A percentile compares a stretch with the other conserved stretches of the same genome.
Evolutionary conservation across 2,797 vertebrate genomes (phyloP).

Genomic region (Trachurus trachurus): DNA sequence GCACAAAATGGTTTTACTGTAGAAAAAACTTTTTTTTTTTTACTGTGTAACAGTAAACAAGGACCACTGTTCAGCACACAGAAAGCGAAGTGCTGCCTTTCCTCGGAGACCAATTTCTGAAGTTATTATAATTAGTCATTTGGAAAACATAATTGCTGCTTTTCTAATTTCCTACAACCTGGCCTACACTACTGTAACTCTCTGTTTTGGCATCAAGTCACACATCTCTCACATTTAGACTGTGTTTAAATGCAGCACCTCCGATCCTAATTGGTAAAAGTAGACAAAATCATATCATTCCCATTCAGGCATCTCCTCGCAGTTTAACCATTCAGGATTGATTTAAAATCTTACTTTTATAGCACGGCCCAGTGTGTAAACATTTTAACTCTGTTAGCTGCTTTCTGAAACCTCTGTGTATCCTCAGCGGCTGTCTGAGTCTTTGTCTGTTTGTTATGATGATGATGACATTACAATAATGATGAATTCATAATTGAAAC

Average conservation of each 20-base stretch:
- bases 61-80: background rate
- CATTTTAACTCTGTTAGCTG: conserved; percentile 12
- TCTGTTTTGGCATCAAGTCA: conserved; percentile 32
- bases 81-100: background rate
- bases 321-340: conserved; percentile 39
- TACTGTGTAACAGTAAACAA: background rate
- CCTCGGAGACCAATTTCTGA: background rate
- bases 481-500: background rate
- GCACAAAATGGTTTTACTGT: background rate
- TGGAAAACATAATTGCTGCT: background rate
- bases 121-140: background rate
- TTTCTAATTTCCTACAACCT: conserved; percentile 15
- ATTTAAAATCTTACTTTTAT: conserved; percentile 39
- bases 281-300: conserved; percentile 38
- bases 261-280: conserved; percentile 29
- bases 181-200: conserved; percentile 1
- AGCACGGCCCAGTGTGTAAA: conserved; percentile 21
- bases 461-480: background rate
- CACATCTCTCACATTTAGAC: conserved; percentile 20
- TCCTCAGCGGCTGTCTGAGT: background rate
- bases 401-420: conserved; percentile 11
- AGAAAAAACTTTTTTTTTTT: background rate
- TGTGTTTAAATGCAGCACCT: conserved; percentile 4
- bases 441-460: background rate
- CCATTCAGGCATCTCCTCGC: conserved; percentile 23